Evolutionary conservation across 2,113 vertebrate species (phyloP).

Genomic region (Cyanocitta stelleri): DNA sequence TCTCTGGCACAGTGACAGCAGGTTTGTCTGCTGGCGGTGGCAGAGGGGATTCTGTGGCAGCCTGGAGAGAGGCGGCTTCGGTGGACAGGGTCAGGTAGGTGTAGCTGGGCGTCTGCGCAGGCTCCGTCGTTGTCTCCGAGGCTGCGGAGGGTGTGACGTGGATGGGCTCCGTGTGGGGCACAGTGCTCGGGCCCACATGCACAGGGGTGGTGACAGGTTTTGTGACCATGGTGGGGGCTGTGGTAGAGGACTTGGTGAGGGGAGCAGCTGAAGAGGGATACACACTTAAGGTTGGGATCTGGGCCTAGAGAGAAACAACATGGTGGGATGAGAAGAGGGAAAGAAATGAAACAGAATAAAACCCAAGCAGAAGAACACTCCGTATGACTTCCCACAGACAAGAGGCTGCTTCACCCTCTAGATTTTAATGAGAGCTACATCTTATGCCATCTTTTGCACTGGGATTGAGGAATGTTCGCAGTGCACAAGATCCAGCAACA

Average conservation of each 20-base stretch:
- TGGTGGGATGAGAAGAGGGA: not conserved
- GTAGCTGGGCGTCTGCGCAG: not conserved
- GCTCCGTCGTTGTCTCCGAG: not conserved
- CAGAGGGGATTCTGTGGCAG: conserved; percentile 1
- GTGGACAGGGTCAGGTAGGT: not conserved
- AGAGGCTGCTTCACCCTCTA: not conserved
- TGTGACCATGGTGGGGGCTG: not conserved
- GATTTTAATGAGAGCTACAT: not conserved
- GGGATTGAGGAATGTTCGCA: not conserved
- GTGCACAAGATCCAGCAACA: not conserved
- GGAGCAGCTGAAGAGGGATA: conserved; percentile 63
- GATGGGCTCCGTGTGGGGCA: conserved; percentile 42
- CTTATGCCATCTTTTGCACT: not conserved
- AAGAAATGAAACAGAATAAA: not conserved
- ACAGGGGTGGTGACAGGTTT: conserved; percentile 7
- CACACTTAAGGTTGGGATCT: conserved; percentile 34
- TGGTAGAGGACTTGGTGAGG: conserved; percentile 28
- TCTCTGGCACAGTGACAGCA: conserved; percentile 30
- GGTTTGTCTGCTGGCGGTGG: conserved; percentile 55
- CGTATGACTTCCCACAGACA: not conserved
- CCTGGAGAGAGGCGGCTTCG: conserved; percentile 5
- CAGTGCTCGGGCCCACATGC: not conserved
- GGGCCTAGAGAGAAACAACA: conserved; percentile 57
- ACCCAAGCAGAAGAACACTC: not conserved
- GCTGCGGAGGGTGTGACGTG: not conserved